Percentiles rank a stretch among this genome's conserved stretches.
Evolutionary conservation across 53 echinoderm and acorn worm genomes (phyloP).

Genomic region (Holothuria leucospilota): DNA sequence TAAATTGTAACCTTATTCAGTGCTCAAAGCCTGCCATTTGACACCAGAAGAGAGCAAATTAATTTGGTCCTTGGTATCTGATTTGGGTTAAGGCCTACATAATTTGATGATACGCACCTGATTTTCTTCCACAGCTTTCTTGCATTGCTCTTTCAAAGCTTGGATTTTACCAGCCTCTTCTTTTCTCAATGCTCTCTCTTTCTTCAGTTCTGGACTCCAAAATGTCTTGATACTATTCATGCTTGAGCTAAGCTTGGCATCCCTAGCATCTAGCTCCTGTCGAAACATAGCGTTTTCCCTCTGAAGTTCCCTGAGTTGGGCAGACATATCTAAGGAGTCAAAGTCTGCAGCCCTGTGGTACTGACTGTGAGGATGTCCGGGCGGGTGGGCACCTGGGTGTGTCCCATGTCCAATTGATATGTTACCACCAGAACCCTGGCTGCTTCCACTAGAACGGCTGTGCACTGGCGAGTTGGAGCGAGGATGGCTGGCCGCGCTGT

Average conservation of each 20-base stretch:
- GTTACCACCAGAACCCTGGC: conserved; percentile 78
- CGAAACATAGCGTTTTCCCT: conserved; percentile 83
- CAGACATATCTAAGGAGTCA: conserved; percentile 81
- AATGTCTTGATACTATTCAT: conserved; percentile 99
- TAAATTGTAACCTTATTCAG: too few relatives aligned
- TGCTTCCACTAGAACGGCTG: conserved; percentile 92
- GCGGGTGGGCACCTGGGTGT: conserved; percentile 61
- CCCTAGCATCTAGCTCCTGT: conserved; percentile 91
- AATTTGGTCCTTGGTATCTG: too few relatives aligned
- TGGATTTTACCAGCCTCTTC: conserved; percentile 88
- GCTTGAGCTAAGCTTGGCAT: conserved; percentile 90
- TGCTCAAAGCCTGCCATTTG: too few relatives aligned
- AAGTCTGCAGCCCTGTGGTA: conserved; percentile 61
- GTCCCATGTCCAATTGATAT: conserved; percentile 51
- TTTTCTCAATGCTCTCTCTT: conserved; percentile 91
- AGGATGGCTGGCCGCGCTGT: conserved; percentile 65
- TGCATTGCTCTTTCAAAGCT: conserved; percentile 83
- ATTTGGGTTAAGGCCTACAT: too few relatives aligned
- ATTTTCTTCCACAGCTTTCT: conserved; percentile 87
- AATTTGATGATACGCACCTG: conserved; percentile 62
- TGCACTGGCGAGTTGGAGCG: conserved; percentile 86
- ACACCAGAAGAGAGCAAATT: too few relatives aligned
- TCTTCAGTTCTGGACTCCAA: conserved; percentile 99
- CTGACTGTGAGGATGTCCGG: conserved; percentile 35
- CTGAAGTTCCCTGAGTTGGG: conserved; percentile 90